Evolutionary conservation across 2,113 vertebrate genomes (phyloP).

Genomic region (Cebidichthys violaceus): DNA sequence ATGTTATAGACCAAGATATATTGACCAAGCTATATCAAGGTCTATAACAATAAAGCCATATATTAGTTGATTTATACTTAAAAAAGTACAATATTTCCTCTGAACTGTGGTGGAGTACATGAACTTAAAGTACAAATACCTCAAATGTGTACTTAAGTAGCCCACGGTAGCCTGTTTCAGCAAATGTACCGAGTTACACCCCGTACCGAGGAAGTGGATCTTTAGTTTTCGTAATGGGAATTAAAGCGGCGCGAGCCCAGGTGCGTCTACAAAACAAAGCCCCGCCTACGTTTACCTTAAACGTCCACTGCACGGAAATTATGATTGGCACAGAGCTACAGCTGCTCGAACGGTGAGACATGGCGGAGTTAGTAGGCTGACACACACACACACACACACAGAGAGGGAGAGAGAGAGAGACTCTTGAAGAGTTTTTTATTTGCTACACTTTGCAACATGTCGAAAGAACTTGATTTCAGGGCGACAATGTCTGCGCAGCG

Average conservation of each 20-base stretch:
- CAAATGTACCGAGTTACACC: neutral
- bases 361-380: constrained; percentile 79
- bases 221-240: neutral
- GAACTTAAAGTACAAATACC: neutral
- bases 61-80: neutral
- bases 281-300: constrained; percentile 79
- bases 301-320: constrained; percentile 71
- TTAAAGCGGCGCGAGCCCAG: constrained; percentile 63
- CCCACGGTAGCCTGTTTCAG: neutral
- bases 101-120: neutral
- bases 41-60: neutral
- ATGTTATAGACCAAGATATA: too few species aligned
- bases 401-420: neutral
- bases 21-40: too few species aligned
- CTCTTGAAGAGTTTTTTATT: constrained; percentile 55
- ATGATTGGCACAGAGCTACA: constrained; percentile 80
- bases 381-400: too few species aligned
- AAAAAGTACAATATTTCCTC: neutral
- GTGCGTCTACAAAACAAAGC: constrained; percentile 69
- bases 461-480: constrained; percentile 43
- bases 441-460: constrained; percentile 66
- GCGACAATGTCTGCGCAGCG: neutral
- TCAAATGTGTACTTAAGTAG: neutral
- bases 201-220: neutral
- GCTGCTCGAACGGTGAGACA: constrained; percentile 76